Conservation (phyloP, 2,797 vertebrate genomes). For the Ciconia nigra region DNA sequence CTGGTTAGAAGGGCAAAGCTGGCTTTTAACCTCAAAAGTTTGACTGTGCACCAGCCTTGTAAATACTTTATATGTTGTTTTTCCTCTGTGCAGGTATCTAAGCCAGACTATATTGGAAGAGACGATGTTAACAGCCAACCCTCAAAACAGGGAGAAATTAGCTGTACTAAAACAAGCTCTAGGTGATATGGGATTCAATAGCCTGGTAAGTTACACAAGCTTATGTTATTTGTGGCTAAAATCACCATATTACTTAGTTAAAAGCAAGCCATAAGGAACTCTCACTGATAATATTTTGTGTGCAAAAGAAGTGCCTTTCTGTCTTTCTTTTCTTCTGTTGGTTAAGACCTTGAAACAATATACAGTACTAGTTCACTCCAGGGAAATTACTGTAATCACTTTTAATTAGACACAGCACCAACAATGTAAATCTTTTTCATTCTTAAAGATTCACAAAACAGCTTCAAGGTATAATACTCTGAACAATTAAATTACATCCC, state of each 20-base stretch:
- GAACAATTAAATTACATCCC: not conserved
- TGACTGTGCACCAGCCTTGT: not conserved
- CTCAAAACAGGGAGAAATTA: constrained; percentile 85
- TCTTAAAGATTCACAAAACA: constrained; percentile 35
- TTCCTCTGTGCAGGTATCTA: constrained; percentile 79
- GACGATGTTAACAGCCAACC: constrained; percentile 63
- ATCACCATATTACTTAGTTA: not conserved
- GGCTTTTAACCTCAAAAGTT: not conserved
- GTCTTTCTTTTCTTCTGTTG: not conserved
- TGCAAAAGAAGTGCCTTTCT: not conserved
- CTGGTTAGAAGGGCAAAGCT: not conserved
- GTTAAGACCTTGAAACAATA: constrained; percentile 9
- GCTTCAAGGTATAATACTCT: not conserved
- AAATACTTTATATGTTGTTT: not conserved
- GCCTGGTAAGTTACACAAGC: constrained; percentile 79
- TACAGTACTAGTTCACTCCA: not conserved
- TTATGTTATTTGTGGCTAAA: not conserved
- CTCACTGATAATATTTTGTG: not conserved
- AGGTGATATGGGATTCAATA: constrained; percentile 85
- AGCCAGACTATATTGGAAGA: constrained; percentile 71
- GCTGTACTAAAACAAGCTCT: constrained; percentile 85
- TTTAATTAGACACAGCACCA: constrained; percentile 19
- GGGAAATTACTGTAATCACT: constrained; percentile 31
- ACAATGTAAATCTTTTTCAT: not conserved
- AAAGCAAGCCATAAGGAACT: not conserved